phyloP scores from a whole-genome alignment of 2,888 invertebrate species.

The Hypomecis punctinalis region DNA sequence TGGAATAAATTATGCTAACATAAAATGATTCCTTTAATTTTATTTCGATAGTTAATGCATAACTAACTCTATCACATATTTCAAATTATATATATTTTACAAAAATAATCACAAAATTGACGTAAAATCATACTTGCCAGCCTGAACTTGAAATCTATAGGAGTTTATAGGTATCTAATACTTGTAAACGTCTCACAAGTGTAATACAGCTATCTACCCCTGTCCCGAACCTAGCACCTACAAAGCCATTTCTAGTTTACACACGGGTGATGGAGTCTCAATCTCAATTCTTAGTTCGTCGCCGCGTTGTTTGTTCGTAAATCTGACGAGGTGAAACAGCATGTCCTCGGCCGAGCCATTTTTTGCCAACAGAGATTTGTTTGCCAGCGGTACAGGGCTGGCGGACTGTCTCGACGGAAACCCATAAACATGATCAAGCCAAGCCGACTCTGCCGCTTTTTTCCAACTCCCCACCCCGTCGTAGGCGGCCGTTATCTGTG shows the following conservation, averaged over 20 bases:
- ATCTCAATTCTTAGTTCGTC: slow-evolving; percentile 63
- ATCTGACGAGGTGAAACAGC: slow-evolving; percentile 82
- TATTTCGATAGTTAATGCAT: no score
- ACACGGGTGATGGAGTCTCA: slow-evolving; percentile 49
- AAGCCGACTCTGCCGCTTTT: slow-evolving; percentile 79
- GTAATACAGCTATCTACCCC: neutral
- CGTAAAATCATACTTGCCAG: no score
- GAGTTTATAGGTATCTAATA: no score
- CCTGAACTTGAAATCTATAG: no score
- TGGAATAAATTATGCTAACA: no score
- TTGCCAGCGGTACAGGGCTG: slow-evolving; percentile 74
- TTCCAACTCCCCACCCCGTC: slow-evolving; percentile 70
- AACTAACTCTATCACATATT: neutral
- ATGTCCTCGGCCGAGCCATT: slow-evolving; percentile 79
- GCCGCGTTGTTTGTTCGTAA: slow-evolving; percentile 71
- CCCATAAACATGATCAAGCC: slow-evolving; percentile 83
- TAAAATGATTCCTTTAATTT: neutral
- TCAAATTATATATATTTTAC: no score
- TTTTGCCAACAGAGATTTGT: slow-evolving; percentile 84
- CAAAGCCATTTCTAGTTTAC: slow-evolving; percentile 42
- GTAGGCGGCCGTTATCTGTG: slow-evolving; percentile 59
- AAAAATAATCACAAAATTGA: no score
- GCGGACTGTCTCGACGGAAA: slow-evolving; percentile 81
- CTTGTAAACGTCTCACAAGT: neutral
- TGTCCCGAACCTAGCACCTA: slow-evolving; percentile 4